phyloP scores from a whole-genome alignment of 2,888 invertebrate genomes.

The Lucinisca nassula region DNA sequence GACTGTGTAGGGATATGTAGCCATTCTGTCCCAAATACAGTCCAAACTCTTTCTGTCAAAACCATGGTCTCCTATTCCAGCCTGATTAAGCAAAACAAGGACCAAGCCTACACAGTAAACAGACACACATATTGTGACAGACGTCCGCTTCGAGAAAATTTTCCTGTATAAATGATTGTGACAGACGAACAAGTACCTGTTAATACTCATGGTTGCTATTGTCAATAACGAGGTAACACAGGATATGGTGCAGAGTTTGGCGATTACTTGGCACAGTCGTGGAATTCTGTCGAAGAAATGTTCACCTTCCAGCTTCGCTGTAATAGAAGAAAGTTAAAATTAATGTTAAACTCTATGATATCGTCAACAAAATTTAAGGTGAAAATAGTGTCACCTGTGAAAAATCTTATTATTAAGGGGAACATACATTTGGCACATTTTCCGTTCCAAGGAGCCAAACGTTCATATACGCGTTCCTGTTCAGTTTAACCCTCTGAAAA shows the following conservation, averaged over 20 bases:
- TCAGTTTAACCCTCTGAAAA: too few species aligned
- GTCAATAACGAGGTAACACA: slow-evolving; percentile 79
- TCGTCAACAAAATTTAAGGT: too few species aligned
- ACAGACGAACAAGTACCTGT: slow-evolving; percentile 79
- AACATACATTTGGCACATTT: too few species aligned
- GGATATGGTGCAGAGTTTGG: slow-evolving; percentile 76
- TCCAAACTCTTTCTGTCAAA: slow-evolving; percentile 78
- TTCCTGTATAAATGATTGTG: slow-evolving; percentile 61
- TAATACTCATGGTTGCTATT: slow-evolving; percentile 78
- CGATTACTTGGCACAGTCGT: slow-evolving; percentile 76
- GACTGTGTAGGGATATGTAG: slow-evolving; percentile 75
- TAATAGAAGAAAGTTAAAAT: slow-evolving; percentile 20
- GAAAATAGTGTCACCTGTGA: too few species aligned
- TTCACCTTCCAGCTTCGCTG: slow-evolving; percentile 79
- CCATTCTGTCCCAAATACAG: slow-evolving; percentile 81
- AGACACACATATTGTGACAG: slow-evolving; percentile 67
- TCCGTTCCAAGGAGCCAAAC: too few species aligned
- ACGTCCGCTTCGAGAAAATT: slow-evolving; percentile 72
- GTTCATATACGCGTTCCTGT: too few species aligned
- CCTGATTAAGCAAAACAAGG: slow-evolving; percentile 72
- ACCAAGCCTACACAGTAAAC: slow-evolving; percentile 72
- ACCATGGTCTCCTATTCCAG: slow-evolving; percentile 75
- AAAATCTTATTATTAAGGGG: too few species aligned
- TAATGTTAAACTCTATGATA: too few species aligned
- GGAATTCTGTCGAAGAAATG: slow-evolving; percentile 72